These are phyloP conservation scores for Ips nitidus DNA, from an alignment of 1,140 invertebrate species.

Conservation along the genomic window DNA sequence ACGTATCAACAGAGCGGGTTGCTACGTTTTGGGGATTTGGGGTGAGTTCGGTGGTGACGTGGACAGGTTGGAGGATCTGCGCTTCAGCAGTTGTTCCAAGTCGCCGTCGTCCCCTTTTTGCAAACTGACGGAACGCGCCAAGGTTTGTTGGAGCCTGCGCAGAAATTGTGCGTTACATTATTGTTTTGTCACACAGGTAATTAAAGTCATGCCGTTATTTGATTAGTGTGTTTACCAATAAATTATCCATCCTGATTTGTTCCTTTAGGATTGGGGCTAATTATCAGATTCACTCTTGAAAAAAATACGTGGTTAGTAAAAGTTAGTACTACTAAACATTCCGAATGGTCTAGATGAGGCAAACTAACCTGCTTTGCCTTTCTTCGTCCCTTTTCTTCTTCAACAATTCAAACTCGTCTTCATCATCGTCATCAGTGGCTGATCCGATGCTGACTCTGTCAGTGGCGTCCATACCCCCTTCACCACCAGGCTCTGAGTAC, in stretches of 20 bases:
- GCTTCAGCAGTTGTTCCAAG: constrained; percentile 8
- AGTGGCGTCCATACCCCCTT: constrained; percentile 31
- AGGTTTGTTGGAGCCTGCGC: constrained; percentile 11
- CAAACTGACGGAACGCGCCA: constrained; percentile 14
- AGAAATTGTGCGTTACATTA: neutral
- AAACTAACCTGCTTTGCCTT: constrained; percentile 44
- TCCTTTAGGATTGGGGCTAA: constrained; percentile 20
- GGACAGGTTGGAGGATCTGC: constrained; percentile 26
- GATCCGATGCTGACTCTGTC: constrained; percentile 50
- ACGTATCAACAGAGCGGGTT: no score
- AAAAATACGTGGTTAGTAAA: constrained; percentile 13
- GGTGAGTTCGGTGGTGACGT: constrained; percentile 15
- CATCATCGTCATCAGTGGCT: constrained; percentile 38
- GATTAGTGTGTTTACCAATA: constrained; percentile 2
- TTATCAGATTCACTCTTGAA: constrained; percentile 30
- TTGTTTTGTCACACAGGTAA: no score
- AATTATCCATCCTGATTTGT: constrained; percentile 1
- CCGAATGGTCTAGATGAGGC: neutral
- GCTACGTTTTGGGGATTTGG: neutral
- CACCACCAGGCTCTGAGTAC: constrained; percentile 40
- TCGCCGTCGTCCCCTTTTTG: constrained; percentile 12
- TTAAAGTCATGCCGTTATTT: no score
- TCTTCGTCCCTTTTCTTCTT: constrained; percentile 47
- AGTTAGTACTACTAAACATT: neutral
- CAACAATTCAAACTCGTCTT: constrained; percentile 47